A percentile compares a stretch with the other conserved stretches of the same genome.
Conservation (phyloP, 1,140 invertebrate species). For the Nephila pilipes region DNA sequence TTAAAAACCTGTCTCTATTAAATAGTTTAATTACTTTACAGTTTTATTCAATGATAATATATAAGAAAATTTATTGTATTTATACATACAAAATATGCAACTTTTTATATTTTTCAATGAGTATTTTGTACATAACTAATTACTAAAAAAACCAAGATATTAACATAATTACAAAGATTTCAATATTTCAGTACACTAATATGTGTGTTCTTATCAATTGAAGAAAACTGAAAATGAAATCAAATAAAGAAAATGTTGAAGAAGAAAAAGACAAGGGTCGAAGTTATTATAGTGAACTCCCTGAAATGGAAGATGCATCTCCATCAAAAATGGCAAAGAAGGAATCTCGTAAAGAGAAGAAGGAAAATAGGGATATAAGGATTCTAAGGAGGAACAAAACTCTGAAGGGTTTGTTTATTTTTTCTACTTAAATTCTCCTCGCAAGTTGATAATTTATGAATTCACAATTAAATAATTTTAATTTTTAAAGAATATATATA, state of each 20-base stretch:
- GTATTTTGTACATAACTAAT: too few relatives aligned
- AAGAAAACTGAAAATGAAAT: slow-evolving; percentile 30
- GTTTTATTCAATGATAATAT: too few relatives aligned
- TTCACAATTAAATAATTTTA: background rate
- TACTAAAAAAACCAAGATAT: too few relatives aligned
- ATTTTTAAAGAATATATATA: background rate
- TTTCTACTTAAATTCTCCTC: background rate
- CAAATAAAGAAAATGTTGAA: slow-evolving; percentile 32
- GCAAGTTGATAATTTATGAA: background rate
- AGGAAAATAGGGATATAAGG: slow-evolving; percentile 56
- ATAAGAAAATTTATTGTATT: too few relatives aligned
- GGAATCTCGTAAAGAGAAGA: slow-evolving; percentile 54
- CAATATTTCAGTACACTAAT: too few relatives aligned
- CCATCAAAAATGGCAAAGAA: slow-evolving; percentile 42
- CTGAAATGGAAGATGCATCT: slow-evolving; percentile 55
- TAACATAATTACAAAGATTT: too few relatives aligned
- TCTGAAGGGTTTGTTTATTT: slow-evolving; percentile 36
- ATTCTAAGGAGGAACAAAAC: slow-evolving; percentile 52
- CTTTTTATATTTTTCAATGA: too few relatives aligned
- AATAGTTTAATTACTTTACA: too few relatives aligned
- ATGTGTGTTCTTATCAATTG: too few relatives aligned
- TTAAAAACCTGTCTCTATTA: too few relatives aligned
- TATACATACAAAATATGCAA: too few relatives aligned
- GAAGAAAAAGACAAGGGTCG: background rate
- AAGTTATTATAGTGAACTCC: slow-evolving; percentile 58